These are phyloP conservation scores for Phymorhynchus buccinoides DNA, from an alignment of 1,140 invertebrate species.

Conservation along the genomic window DNA sequence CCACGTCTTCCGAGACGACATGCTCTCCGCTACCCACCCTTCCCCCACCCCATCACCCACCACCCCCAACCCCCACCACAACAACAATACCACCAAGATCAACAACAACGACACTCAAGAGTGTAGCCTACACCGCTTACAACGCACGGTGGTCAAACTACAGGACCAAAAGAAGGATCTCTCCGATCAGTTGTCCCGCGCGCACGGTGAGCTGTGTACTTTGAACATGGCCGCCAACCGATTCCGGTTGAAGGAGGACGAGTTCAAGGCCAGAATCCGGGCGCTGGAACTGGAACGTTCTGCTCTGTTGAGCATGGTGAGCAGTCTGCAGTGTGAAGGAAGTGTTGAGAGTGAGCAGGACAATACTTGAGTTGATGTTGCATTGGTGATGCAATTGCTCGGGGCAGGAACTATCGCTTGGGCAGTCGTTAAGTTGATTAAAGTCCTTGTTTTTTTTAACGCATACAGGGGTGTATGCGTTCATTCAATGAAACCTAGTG, in stretches of 20 bases:
- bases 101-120: background rate
- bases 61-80: slow-evolving; percentile 42
- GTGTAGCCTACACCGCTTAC: background rate
- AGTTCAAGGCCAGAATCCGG: slow-evolving; percentile 66
- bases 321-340: slow-evolving; percentile 49
- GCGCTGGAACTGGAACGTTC: slow-evolving; percentile 68
- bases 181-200: slow-evolving; percentile 72
- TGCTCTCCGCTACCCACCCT: slow-evolving; percentile 71
- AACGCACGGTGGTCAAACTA: slow-evolving; percentile 58
- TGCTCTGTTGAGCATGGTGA: slow-evolving; percentile 64
- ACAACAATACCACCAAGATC: slow-evolving; percentile 48
- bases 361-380: no score
- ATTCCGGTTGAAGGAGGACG: slow-evolving; percentile 61
- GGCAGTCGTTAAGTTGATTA: no score
- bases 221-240: slow-evolving; percentile 62
- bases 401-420: no score
- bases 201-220: slow-evolving; percentile 62
- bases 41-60: slow-evolving; percentile 47
- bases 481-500: no score
- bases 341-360: no score
- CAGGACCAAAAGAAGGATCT: slow-evolving; percentile 74
- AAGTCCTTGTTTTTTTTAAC: no score
- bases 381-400: no score
- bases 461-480: no score
- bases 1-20: slow-evolving; percentile 93